phyloP scores from a whole-genome alignment of 2,888 invertebrate genomes.

The Diarsia dahlii region DNA sequence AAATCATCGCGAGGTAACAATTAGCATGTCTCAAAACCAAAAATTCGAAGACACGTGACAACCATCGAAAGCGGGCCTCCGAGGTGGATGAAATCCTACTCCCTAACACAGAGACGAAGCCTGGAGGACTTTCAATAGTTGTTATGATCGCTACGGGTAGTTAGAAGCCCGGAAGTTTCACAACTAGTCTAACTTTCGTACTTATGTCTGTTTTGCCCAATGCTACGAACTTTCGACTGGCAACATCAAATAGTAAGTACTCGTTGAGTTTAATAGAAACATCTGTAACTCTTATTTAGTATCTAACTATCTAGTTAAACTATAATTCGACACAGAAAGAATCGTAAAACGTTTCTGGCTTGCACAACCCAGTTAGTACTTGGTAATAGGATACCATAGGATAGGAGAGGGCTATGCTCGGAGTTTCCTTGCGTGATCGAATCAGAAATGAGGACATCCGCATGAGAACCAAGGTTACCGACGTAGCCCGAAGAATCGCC shows the following conservation, averaged over 20 bases:
- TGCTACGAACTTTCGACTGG: background rate
- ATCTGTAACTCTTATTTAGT: background rate
- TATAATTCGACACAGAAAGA: background rate
- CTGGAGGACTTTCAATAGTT: slow-evolving; percentile 1
- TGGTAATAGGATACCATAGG: too few species aligned
- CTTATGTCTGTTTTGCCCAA: slow-evolving; percentile 21
- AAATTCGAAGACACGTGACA: background rate
- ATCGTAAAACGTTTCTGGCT: background rate
- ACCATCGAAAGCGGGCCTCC: background rate
- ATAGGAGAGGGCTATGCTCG: too few species aligned
- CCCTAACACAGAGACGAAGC: background rate
- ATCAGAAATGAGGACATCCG: too few species aligned
- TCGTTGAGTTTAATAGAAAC: slow-evolving; percentile 3
- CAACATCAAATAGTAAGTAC: background rate
- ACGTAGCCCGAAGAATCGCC: too few species aligned
- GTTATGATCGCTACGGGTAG: slow-evolving; percentile 6
- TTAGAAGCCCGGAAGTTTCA: slow-evolving; percentile 20
- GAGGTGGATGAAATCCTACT: background rate
- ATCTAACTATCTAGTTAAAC: background rate
- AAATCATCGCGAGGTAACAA: too few species aligned
- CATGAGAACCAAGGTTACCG: too few species aligned
- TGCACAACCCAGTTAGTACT: background rate
- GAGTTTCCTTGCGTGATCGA: too few species aligned
- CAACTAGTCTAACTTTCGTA: slow-evolving; percentile 26
- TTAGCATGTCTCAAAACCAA: too few species aligned